phyloP scores from a whole-genome alignment of 2,797 vertebrate species.

The Austrolebias charrua region DNA sequence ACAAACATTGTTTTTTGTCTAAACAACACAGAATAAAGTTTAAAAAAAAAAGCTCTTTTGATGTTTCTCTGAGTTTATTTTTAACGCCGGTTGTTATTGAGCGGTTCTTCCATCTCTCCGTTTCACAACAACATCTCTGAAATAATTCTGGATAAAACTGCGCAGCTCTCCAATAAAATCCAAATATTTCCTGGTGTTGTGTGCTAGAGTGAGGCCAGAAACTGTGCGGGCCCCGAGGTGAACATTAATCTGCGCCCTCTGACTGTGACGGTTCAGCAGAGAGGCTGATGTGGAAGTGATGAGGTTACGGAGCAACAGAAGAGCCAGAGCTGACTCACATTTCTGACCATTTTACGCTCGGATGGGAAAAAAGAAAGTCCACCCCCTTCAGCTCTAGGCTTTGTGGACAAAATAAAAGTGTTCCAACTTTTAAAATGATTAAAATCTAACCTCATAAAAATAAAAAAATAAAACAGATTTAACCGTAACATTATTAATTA shows the following conservation, averaged over 20 bases:
- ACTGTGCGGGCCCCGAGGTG: slow-evolving; percentile 1
- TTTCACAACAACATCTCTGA: slow-evolving; percentile 12
- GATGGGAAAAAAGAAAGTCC: too few relatives aligned
- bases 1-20: neutral
- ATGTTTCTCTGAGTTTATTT: slow-evolving; percentile 3
- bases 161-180: neutral
- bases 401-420: too few relatives aligned
- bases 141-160: neutral
- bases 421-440: too few relatives aligned
- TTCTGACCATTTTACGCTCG: neutral
- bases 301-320: neutral
- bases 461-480: too few relatives aligned
- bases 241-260: slow-evolving; percentile 10
- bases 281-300: slow-evolving; percentile 5
- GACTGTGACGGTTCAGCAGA: neutral
- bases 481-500: too few relatives aligned
- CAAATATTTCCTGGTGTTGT: neutral
- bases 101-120: slow-evolving; percentile 1
- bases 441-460: too few relatives aligned
- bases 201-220: slow-evolving; percentile 1
- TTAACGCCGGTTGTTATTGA: neutral
- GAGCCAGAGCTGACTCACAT: neutral
- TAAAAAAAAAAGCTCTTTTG: neutral
- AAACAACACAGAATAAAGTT: neutral
- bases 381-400: too few relatives aligned